Evolutionary conservation across 2,113 vertebrate genomes (phyloP), one percentile per base, ranked within the genome.

Genomic region (Sinocyclocheilus rhinocerous): DNA sequence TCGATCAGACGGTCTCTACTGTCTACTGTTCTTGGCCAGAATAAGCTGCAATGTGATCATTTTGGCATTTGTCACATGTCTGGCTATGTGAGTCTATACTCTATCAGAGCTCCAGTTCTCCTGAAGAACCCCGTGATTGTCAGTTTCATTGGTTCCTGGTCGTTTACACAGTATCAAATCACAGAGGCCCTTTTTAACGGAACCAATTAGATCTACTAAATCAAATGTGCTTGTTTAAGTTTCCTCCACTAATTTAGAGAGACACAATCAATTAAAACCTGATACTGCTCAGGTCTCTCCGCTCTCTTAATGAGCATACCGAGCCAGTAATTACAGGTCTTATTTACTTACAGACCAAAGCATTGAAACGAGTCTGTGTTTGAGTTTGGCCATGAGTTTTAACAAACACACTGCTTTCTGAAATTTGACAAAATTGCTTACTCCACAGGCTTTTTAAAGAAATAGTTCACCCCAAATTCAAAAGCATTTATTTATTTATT

Each of bases 191-290:
- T 57, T 50, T 84, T 84, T 85, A 33, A 76, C 63, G 52, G 45
- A 77, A 77, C 36, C 61, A 88, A 61, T 85, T 88, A 82, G 72
- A 80, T 89, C 57, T 26, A 85, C 79, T 85, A 73, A 87, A 89
- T 83, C 42, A 83, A 72, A 81, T 33, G 12, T 80, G 86, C 79
- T 76, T 83, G 45, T 70, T 88, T 83, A 26, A 16, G 8, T 84
- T 85, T 61, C 69, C 45, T 63, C 33, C 79, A 73, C 33, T 84
- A 63, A 81, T 82, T 84, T 84, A 50, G 67, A 89, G 61, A 89
- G 89, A 88, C 77, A 82, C 84, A 88, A 59, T 82, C 87, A 88
- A 86, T 86, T 81, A 85, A 81, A 88, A 82, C 76, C 73, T 85
- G 89, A 86, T 73, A 52, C 87, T 88, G 77, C 85, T 88, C 89